Evolutionary conservation across 2,113 vertebrate species (phyloP).

Genomic region (Formicarius rufipectus): DNA sequence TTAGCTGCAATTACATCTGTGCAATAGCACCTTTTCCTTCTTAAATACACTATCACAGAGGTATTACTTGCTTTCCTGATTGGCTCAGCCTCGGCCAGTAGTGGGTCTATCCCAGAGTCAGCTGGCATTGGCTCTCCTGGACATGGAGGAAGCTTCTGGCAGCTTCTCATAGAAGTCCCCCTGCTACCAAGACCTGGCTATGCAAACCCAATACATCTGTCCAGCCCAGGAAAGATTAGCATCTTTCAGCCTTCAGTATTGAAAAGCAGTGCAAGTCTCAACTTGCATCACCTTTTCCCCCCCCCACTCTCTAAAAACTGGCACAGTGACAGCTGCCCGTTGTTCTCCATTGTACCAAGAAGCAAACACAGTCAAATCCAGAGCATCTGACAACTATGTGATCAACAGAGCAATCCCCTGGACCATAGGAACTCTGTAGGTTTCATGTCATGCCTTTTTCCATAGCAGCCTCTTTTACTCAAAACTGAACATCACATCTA

Average conservation of each 20-base stretch:
- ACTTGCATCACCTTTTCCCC: too few species aligned
- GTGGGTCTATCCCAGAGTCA: background rate
- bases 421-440: background rate
- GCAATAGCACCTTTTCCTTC: background rate
- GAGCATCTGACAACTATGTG: background rate
- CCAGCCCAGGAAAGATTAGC: background rate
- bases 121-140: background rate
- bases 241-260: background rate
- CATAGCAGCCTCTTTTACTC: background rate
- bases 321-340: background rate
- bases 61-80: background rate
- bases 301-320: background rate
- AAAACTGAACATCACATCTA: background rate
- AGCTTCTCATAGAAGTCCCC: background rate
- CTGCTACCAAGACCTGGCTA: background rate
- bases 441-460: background rate
- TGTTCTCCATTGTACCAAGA: background rate
- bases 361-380: background rate
- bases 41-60: background rate
- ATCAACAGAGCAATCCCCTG: background rate
- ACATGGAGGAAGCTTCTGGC: background rate
- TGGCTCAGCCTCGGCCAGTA: background rate
- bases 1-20: background rate
- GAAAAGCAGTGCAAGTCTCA: background rate
- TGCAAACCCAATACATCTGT: background rate